These are phyloP conservation scores for Amorpha juglandis DNA, from an alignment of 2,888 invertebrate genomes.

Conservation along the genomic window DNA sequence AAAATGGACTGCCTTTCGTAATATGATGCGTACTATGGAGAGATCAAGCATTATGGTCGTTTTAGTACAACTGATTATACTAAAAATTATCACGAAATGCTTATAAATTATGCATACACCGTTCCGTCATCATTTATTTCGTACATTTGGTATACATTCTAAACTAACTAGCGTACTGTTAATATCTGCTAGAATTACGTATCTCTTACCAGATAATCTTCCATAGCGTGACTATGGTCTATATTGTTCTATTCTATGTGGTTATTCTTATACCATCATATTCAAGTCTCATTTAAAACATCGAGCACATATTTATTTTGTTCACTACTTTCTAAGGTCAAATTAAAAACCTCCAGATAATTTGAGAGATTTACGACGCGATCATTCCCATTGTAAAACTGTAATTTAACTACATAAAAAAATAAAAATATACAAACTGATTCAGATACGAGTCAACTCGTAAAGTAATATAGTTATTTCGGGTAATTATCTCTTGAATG, in stretches of 20 bases:
- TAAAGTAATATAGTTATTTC: conserved; percentile 39
- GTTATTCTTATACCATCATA: conserved; percentile 3
- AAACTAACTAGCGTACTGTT: too few species aligned
- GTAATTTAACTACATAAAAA: conserved; percentile 29
- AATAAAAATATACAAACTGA: conserved; percentile 30
- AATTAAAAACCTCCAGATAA: conserved; percentile 23
- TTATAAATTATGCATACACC: too few species aligned
- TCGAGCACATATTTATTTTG: conserved; percentile 2
- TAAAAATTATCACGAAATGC: too few species aligned
- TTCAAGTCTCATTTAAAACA: not conserved
- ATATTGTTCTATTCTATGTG: not conserved
- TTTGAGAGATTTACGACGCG: conserved; percentile 29
- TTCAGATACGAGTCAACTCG: conserved; percentile 27
- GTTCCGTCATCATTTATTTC: too few species aligned
- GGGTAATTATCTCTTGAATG: conserved; percentile 42
- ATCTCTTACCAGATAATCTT: not conserved
- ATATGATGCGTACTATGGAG: not conserved
- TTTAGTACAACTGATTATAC: too few species aligned
- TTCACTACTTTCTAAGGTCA: conserved; percentile 22
- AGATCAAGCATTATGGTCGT: not conserved
- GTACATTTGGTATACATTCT: too few species aligned
- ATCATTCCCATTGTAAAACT: conserved; percentile 30
- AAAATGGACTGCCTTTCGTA: too few species aligned
- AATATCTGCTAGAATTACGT: too few species aligned
- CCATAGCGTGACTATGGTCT: not conserved